Conservation (phyloP, 2,113 vertebrate genomes). For the Panthera tigris region DNA sequence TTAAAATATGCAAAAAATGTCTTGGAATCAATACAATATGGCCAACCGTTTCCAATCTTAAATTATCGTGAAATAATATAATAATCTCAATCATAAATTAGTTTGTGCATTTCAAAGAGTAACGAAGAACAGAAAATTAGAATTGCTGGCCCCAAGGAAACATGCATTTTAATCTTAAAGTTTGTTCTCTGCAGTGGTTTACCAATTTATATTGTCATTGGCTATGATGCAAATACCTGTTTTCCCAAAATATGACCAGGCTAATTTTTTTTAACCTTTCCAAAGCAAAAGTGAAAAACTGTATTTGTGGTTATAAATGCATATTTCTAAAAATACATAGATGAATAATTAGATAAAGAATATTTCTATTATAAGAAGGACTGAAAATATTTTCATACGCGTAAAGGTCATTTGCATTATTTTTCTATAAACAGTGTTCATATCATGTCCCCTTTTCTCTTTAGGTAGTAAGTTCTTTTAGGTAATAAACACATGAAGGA, state of each 20-base stretch:
- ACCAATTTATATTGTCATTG: background rate
- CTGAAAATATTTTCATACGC: background rate
- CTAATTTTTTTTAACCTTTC: background rate
- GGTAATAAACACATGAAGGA: background rate
- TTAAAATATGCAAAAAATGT: constrained; percentile 27
- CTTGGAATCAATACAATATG: background rate
- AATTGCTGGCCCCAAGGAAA: background rate
- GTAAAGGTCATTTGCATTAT: background rate
- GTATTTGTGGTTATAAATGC: background rate
- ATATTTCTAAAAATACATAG: background rate
- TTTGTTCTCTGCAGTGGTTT: background rate
- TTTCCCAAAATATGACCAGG: background rate
- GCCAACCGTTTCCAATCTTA: background rate
- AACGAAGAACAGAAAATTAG: background rate
- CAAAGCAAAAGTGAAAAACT: background rate
- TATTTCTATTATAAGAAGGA: background rate
- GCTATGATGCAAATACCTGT: background rate
- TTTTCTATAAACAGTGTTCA: background rate
- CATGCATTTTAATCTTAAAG: background rate
- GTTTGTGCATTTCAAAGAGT: background rate
- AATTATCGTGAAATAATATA: background rate
- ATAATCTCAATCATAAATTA: background rate
- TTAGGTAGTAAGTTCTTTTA: background rate
- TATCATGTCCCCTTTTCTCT: background rate
- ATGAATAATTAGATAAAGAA: too few species aligned